Conservation (phyloP, 2,888 invertebrate species). For the Eristalis arbustorum region DNA sequence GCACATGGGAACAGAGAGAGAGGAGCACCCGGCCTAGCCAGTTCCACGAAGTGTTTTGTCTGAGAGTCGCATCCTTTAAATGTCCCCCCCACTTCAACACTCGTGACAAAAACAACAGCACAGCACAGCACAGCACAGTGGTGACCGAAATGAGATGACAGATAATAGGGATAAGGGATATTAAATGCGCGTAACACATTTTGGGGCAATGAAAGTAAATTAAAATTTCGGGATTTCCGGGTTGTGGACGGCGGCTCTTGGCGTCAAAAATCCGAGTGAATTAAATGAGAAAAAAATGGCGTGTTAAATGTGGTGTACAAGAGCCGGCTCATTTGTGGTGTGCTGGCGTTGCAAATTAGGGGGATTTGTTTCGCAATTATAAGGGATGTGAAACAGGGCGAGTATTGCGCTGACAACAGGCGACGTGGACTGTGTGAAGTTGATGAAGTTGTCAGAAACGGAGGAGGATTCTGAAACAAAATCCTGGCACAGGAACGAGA, state of each 20-base stretch:
- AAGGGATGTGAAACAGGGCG: no score
- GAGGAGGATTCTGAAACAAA: no score
- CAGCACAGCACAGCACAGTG: constrained; percentile 19
- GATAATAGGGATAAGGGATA: constrained; percentile 26
- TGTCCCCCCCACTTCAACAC: constrained; percentile 9
- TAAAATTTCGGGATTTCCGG: not conserved
- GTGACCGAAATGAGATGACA: constrained; percentile 30
- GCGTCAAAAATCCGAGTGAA: not conserved
- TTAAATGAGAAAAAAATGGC: not conserved
- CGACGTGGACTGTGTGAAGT: no score
- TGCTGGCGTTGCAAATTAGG: not conserved
- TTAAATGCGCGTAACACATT: constrained; percentile 42
- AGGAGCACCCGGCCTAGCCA: not conserved
- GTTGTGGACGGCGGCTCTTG: not conserved
- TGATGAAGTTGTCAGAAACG: no score
- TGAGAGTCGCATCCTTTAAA: not conserved
- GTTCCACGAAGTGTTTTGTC: constrained; percentile 3
- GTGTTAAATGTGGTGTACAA: not conserved
- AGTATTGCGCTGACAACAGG: no score
- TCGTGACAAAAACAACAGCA: not conserved
- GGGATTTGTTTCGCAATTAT: not conserved
- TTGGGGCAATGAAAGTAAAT: constrained; percentile 23
- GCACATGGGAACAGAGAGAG: not conserved
- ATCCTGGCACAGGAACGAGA: no score
- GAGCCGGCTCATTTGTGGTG: not conserved